Base-by-base conservation (phyloP, 2,797 vertebrate genomes). In the Alca torda region DNA sequence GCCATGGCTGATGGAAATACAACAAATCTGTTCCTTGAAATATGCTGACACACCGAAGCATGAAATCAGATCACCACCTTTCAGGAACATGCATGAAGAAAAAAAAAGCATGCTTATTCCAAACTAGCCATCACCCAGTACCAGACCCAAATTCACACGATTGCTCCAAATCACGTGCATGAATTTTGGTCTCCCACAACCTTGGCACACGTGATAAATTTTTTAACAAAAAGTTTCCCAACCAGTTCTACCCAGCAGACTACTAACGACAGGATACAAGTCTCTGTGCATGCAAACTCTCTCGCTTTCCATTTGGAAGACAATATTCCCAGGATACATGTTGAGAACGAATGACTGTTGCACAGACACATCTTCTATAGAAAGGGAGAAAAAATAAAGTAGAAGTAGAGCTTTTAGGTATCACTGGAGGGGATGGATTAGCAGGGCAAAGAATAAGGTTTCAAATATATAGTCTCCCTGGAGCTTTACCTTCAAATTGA, bases 401-500 rank as follows among this genome's bases (percentile, higher is more conserved):
- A 68, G 31, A 64, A 79, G 30, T 15, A 56, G 48, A 88, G 37
- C 16, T 90, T 81, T 68, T 24, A 23, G 13, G 53, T 64, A 37
- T 61, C 63, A 61, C 37, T n/a, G 43, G 37, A 82, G 74, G 50
- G 74, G 67, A 89, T 63, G 53, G 21, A 88, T 94, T 64, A 88
- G 41, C 39, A 65, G 77, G 23, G 35, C 3, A 23, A 90, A 87
- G 35, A 91, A 63, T 78, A 76, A 82, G 17, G 31, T 69, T 93
- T 90, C 72, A 91, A 93, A 90, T 63, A 89, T 20, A 69, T 25
- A 12, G n/a, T 81, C 37, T 94, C 85, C 61, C 73, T 69, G 50
- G 80, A 95, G 88, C 45, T 75, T 72, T 72, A 88, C 61, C 56
- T 86, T 93, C 83, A 51, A 93, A 78, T 68, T 84, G 61, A 94